phyloP scores from a whole-genome alignment of 23 tunicate genomes.

The Trididemnum miniatum region DNA sequence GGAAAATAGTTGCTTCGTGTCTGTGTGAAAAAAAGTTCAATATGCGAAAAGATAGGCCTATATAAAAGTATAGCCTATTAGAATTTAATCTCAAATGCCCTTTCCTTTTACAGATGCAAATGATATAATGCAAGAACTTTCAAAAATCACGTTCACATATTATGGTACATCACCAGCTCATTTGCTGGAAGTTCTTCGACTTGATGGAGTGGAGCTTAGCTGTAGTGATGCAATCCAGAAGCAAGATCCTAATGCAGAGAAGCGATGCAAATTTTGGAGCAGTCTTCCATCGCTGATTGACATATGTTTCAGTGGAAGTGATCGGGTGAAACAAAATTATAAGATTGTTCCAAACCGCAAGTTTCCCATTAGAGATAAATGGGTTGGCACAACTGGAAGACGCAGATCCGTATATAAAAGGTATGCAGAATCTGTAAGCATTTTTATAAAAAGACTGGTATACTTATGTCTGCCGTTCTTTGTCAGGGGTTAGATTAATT shows the following conservation, averaged over 20 bases:
- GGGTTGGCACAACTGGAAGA: constrained; percentile 26
- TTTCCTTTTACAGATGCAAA: constrained; percentile 9
- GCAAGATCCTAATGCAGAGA: constrained; percentile 35
- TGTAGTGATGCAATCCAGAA: constrained; percentile 25
- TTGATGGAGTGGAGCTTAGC: constrained; percentile 46
- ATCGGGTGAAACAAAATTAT: not conserved
- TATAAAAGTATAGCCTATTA: no score
- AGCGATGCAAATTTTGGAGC: not conserved
- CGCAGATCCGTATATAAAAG: constrained; percentile 28
- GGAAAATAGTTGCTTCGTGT: no score
- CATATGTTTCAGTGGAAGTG: not conserved
- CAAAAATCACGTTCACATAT: constrained; percentile 68
- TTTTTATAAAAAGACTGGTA: no score
- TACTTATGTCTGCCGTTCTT: no score
- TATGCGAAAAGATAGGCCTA: no score
- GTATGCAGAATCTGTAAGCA: no score
- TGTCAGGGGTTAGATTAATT: no score
- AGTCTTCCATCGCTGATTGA: not conserved
- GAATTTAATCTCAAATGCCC: no score
- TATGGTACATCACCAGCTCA: constrained; percentile 57
- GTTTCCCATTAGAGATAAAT: not conserved
- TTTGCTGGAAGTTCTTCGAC: constrained; percentile 27
- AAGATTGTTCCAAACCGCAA: not conserved
- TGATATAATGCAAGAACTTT: constrained; percentile 22
- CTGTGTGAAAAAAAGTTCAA: no score